Percentiles rank a stretch among this genome's conserved stretches.
phyloP scores from a whole-genome alignment of 2,888 invertebrate species.

The Dryocosmus kuriphilus region DNA sequence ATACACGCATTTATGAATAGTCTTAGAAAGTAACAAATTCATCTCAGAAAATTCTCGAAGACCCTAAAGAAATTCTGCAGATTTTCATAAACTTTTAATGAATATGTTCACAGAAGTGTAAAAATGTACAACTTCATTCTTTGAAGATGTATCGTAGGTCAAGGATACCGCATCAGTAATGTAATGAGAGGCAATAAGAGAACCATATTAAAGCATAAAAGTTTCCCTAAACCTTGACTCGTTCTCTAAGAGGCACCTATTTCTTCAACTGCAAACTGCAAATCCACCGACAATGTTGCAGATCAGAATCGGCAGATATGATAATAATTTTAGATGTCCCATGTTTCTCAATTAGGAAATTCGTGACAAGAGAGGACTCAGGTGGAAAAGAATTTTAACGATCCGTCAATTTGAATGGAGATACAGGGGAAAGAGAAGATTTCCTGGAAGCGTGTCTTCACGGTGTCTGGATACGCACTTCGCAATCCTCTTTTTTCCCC shows the following conservation, averaged over 20 bases:
- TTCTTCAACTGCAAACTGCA: background rate
- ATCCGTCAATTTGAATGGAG: constrained; percentile 44
- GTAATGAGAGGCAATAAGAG: background rate
- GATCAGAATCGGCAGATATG: background rate
- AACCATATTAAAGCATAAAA: background rate
- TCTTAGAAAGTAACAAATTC: no score
- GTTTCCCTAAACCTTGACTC: background rate
- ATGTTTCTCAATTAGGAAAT: constrained; percentile 9
- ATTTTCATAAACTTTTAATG: background rate
- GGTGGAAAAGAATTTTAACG: constrained; percentile 45
- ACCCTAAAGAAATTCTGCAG: background rate
- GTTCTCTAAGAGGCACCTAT: background rate
- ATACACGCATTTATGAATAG: no score
- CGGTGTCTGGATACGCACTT: constrained; percentile 73
- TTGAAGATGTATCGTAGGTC: background rate
- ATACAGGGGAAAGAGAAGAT: constrained; percentile 69
- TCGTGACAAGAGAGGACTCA: background rate
- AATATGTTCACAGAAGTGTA: background rate
- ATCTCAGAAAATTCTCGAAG: background rate
- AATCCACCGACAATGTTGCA: background rate
- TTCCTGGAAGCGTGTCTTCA: constrained; percentile 76
- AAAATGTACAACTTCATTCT: background rate
- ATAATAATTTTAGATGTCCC: background rate
- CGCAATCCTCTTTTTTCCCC: constrained; percentile 68
- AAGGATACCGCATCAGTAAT: background rate